Evolutionary conservation across 2,888 invertebrate genomes (phyloP).

Genomic region (Chironomus tentans): DNA sequence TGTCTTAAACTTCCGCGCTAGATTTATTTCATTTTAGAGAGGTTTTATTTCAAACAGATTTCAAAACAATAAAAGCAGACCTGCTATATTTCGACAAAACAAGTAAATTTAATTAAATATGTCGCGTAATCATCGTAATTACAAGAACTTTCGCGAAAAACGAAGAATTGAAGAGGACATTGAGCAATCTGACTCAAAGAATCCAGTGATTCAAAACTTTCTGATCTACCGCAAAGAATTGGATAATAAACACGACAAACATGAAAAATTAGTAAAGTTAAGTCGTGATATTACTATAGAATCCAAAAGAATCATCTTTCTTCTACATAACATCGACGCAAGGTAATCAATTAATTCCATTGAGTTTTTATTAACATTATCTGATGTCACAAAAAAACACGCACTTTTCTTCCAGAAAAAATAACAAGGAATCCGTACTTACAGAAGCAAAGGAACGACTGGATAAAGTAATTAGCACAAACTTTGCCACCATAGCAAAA

Average conservation of each 20-base stretch:
- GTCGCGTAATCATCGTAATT: background rate
- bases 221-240: conserved; percentile 54
- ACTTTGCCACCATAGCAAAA: conserved; percentile 58
- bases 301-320: conserved; percentile 80
- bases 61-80: no score
- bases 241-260: conserved; percentile 70
- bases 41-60: no score
- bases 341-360: conserved; percentile 28
- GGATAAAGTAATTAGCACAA: conserved; percentile 45
- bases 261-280: conserved; percentile 72
- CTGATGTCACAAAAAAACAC: background rate
- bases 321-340: conserved; percentile 61
- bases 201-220: conserved; percentile 43
- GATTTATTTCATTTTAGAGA: no score
- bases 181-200: conserved; percentile 32
- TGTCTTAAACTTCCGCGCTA: no score
- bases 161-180: background rate
- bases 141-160: background rate
- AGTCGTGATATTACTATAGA: conserved; percentile 81
- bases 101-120: background rate
- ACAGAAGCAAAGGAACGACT: conserved; percentile 59
- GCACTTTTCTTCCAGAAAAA: conserved; percentile 41
- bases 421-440: conserved; percentile 47
- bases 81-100: background rate
- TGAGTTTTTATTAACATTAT: background rate